These are phyloP conservation scores for Leucosticte australis DNA, from an alignment of 2,113 vertebrate genomes.

Conservation along the genomic window DNA sequence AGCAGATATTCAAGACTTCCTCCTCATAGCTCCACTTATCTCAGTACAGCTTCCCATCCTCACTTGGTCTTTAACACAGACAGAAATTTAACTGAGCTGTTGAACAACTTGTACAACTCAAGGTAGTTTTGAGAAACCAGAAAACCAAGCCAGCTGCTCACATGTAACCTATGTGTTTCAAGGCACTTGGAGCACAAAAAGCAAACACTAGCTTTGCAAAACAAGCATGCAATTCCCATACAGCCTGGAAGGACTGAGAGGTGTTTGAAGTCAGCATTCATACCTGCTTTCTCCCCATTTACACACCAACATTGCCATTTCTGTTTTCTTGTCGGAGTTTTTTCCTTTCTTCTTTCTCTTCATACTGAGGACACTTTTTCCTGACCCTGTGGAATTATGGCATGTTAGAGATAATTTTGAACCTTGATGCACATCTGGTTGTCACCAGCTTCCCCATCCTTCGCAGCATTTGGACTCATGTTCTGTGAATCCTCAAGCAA, in stretches of 20 bases:
- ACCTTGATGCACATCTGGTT: background rate
- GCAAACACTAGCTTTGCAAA: background rate
- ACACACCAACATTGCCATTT: slow-evolving; percentile 61
- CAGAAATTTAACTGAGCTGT: background rate
- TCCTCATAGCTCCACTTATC: background rate
- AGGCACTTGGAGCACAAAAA: background rate
- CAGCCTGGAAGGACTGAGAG: background rate
- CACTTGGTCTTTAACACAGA: background rate
- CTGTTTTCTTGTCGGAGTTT: slow-evolving; percentile 75
- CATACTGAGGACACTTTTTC: slow-evolving; percentile 66
- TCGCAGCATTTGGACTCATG: background rate
- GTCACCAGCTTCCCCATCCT: background rate
- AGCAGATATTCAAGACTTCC: background rate
- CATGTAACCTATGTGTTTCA: background rate
- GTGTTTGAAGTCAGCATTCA: background rate
- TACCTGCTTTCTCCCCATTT: slow-evolving; percentile 56
- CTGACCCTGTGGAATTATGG: slow-evolving; percentile 57
- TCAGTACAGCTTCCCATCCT: background rate
- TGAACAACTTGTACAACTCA: background rate
- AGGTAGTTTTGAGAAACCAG: background rate
- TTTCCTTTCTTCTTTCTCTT: slow-evolving; percentile 76
- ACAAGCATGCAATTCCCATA: background rate
- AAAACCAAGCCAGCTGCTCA: background rate
- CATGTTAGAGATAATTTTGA: background rate
- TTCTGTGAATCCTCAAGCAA: background rate